Evolutionary conservation across 2,797 vertebrate genomes (phyloP).

Genomic region (Alcedo atthis): DNA sequence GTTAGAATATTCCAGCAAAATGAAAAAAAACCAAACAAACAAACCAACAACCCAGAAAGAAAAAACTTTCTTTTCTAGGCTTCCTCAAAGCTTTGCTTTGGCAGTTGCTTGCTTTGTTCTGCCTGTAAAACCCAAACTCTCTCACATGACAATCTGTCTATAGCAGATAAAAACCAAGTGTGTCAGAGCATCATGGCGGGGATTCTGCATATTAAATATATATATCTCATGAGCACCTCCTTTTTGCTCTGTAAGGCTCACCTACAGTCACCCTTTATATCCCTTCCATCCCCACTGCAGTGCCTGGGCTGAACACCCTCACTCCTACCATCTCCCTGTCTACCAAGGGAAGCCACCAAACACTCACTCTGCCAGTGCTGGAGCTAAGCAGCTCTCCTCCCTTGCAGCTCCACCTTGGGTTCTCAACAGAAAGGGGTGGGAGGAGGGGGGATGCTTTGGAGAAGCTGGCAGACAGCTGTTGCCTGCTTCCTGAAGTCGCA

Average conservation of each 20-base stretch:
- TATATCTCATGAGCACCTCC: neutral
- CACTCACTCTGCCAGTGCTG: fast-evolving
- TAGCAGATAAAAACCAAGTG: neutral
- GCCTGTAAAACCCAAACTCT: neutral
- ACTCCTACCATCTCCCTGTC: fast-evolving
- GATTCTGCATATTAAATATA: neutral
- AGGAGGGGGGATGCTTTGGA: neutral
- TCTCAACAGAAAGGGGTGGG: neutral
- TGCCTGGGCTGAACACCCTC: neutral
- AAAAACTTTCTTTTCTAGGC: neutral
- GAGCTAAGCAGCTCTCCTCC: neutral
- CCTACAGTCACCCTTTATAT: neutral
- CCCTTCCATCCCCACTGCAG: fast-evolving
- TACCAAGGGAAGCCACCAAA: neutral
- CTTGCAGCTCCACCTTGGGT: fast-evolving
- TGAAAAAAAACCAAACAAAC: neutral
- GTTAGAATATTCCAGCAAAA: neutral
- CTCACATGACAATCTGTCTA: neutral
- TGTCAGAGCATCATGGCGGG: neutral
- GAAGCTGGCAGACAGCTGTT: neutral
- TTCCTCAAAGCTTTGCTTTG: neutral
- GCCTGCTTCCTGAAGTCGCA: neutral
- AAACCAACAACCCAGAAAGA: neutral
- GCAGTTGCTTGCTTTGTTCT: neutral
- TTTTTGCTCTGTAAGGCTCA: neutral